Evolutionary conservation across 2,797 vertebrate species (phyloP), one percentile per base, ranked within the genome.

Genomic region (Schizothorax lantsangensis): DNA sequence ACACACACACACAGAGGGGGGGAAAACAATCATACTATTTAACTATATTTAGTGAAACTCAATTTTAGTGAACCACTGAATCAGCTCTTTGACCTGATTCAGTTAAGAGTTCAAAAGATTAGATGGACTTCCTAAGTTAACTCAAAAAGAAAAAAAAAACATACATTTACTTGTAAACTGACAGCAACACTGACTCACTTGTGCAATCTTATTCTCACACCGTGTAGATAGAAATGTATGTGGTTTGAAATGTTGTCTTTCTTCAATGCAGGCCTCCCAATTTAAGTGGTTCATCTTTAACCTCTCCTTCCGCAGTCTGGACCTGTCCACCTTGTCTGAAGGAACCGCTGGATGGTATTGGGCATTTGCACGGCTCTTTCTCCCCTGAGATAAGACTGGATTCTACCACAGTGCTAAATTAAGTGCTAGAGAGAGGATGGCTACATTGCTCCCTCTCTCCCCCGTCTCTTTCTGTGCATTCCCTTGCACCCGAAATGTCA

Each of bases 371-470:
- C 47, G 23, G 8, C 26, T 54, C 59, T 62, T 47, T 83, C n/a
- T 78, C 75, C 40, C 83, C 73, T 23, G 84, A 86, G 77, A 88
- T 69, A 84, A 72, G 74, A 49, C 47, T 69, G 81, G 52, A 66
- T 84, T 81, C 78, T 59, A 72, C 78, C 74, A 77, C 86, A 73
- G 57, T 1, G 15, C 81, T 59, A 90, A 86, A 90, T 90, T 85
- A 90, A 83, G 86, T 83, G 84, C 64, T 84, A 86, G 74, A 66
- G 79, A 89, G 75, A 86, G 66, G 84, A 85, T 64, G 26, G 11
- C 79, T 66, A 62, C 69, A 83, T 79, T 62, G 64, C 57, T 36
- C 17, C 26, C 62, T 73, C 81, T 74, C 82, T 57, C 21, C 71
- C 43, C 52, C n/a, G 57, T 87, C 84, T 33, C 71, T 87, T 59